Percentiles rank a stretch among this genome's conserved stretches.
phyloP scores from a whole-genome alignment of 37 sponge, comb jelly and placozoan species.

The Geodia barretti region DNA sequence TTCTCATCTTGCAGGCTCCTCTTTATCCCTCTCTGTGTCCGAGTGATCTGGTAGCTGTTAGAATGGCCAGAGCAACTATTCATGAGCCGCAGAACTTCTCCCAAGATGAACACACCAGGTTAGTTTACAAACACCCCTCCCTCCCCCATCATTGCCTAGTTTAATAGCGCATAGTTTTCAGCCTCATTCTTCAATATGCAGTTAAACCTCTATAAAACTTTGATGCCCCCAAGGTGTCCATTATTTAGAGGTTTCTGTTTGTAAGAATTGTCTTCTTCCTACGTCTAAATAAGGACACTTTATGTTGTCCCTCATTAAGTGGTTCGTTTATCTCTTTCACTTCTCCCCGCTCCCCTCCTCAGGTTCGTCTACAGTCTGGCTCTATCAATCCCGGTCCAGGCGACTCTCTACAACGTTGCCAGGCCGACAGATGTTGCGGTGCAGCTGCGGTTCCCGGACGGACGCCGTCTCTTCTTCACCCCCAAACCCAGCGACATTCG shows the following conservation, averaged over 20 bases:
- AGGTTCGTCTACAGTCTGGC: conserved; percentile 43
- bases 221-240: too few relatives aligned
- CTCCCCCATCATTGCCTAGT: too few relatives aligned
- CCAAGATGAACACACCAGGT: conserved; percentile 22
- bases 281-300: too few relatives aligned
- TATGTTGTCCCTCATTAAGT: too few relatives aligned
- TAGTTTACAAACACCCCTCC: too few relatives aligned
- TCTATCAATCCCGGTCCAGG: conserved; percentile 40
- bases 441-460: conserved; percentile 64
- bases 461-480: conserved; percentile 29
- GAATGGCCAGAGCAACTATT: background rate
- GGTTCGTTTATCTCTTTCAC: background rate
- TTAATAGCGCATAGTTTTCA: too few relatives aligned
- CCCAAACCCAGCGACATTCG: conserved; percentile 40
- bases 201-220: too few relatives aligned
- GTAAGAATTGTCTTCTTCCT: too few relatives aligned
- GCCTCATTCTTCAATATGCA: too few relatives aligned
- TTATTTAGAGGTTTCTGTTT: too few relatives aligned
- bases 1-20: background rate
- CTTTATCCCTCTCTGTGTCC: background rate
- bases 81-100: conserved; percentile 8
- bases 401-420: conserved; percentile 19
- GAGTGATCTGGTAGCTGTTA: conserved; percentile 3
- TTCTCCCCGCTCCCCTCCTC: background rate
- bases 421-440: conserved; percentile 6